Base-by-base conservation (phyloP, 2,113 vertebrate species). In the Pterocles burchelli region DNA sequence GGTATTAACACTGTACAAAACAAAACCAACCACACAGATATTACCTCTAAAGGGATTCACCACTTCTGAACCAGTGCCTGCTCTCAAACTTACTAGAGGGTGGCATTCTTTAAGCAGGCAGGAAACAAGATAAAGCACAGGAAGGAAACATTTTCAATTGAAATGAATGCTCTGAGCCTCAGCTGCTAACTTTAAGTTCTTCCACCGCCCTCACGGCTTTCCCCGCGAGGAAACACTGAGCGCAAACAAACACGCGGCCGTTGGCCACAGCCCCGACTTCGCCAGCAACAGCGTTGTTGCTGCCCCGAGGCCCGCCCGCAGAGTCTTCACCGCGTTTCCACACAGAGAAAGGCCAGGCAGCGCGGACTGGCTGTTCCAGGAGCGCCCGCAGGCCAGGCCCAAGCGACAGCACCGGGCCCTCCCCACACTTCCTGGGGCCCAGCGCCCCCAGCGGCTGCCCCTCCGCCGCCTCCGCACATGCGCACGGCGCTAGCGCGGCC, bases 321-420 rank as follows among this genome's bases (percentile, higher is more conserved):
- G 5, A 5, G 25, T 17, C 29, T 31, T 29, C 20, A 3, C 22
- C 13, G 3, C 2, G 8, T 5, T 21, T 25, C 61, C 25, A 1
- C 58, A 5, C 11, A 6, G 9, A 7, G 6, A 2, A 19, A 43
- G 13, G 36, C 28, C 1, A 4, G 4, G 1, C 7, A 29, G 4
- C 5, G 6, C 19, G 3, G 19, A 2, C 0, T 2, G 3, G 6
- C 7, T 5, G 4, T 4, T 8, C 13, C 26, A 18, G 7, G 18
- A 19, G 16, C 5, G 3, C 1, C 17, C 48, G 4, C 13, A 13
- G 6, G 24, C 13, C 10, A 34, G 15, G 10, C 11, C 34, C 6
- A 0, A 8, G 1, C 2, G 0, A 13, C 41, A 41, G 41, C 41
- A 6, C 24, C 24, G 24, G 24, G 6, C 6, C 49, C 24, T 25